Conservation (phyloP, 2,797 vertebrate species). For the Helarctos malayanus region DNA sequence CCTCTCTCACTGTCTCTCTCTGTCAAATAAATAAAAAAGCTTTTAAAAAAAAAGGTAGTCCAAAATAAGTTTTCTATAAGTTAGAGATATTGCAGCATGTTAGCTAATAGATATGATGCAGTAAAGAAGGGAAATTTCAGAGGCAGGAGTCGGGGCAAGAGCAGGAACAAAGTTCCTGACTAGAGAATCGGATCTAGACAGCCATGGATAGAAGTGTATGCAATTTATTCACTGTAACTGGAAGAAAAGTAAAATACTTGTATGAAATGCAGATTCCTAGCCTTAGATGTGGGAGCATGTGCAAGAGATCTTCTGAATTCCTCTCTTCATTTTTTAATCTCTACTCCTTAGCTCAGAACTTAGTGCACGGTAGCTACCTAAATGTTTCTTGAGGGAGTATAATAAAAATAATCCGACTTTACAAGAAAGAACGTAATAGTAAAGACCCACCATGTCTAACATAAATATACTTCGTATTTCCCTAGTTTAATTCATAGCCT, state of each 20-base stretch:
- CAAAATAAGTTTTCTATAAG: not conserved
- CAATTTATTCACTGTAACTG: not conserved
- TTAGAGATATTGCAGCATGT: not conserved
- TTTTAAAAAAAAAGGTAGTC: not conserved
- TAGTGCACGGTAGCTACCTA: not conserved
- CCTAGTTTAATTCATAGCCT: not conserved
- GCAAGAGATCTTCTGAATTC: not conserved
- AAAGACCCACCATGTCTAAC: not conserved
- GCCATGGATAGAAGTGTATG: not conserved
- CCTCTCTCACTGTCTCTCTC: too few relatives aligned
- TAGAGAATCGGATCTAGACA: not conserved
- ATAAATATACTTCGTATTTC: not conserved
- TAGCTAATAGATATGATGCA: not conserved
- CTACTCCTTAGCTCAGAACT: not conserved
- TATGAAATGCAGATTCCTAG: not conserved
- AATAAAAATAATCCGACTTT: slow-evolving; percentile 15
- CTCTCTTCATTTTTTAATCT: slow-evolving; percentile 8
- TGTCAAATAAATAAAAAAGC: too few relatives aligned
- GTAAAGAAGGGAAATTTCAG: not conserved
- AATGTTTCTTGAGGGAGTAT: not conserved
- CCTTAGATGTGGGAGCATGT: not conserved
- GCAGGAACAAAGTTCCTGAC: not conserved
- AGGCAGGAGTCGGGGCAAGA: not conserved
- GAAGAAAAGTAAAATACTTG: not conserved
- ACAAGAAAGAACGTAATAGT: not conserved